These are phyloP conservation scores for Calidris pygmaea DNA, from an alignment of 2,113 vertebrate genomes.

Conservation along the genomic window DNA sequence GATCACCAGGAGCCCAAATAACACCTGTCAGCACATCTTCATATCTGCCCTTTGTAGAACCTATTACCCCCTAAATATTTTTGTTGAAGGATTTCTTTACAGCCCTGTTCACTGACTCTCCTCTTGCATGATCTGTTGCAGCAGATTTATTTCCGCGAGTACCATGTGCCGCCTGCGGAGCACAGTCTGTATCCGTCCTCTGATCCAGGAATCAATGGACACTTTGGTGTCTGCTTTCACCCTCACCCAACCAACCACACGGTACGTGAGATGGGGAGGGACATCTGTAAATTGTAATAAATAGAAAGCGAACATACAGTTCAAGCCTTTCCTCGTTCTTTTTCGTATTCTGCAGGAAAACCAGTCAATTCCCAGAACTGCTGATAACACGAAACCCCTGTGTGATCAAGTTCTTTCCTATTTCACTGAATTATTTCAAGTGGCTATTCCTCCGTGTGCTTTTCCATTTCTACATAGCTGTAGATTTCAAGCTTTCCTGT, in stretches of 20 bases:
- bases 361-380: background rate
- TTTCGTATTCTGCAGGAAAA: background rate
- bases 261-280: background rate
- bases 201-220: background rate
- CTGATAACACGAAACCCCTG: background rate
- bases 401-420: background rate
- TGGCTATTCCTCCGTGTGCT: background rate
- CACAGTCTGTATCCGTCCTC: fast-evolving
- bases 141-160: background rate
- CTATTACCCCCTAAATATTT: fast-evolving
- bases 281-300: background rate
- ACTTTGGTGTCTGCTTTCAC: background rate
- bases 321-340: background rate
- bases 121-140: background rate
- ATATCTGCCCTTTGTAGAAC: background rate
- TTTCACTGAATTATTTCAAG: constrained; percentile 16
- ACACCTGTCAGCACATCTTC: background rate
- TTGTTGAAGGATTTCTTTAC: background rate
- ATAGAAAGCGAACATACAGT: background rate
- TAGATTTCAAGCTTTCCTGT: constrained; percentile 23
- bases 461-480: constrained; percentile 19
- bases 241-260: background rate
- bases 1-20: background rate
- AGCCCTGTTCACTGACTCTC: background rate
- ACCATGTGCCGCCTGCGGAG: background rate